Base-by-base conservation (phyloP, 2,888 invertebrate species). In the Aphelenchoides bicaudatus region DNA sequence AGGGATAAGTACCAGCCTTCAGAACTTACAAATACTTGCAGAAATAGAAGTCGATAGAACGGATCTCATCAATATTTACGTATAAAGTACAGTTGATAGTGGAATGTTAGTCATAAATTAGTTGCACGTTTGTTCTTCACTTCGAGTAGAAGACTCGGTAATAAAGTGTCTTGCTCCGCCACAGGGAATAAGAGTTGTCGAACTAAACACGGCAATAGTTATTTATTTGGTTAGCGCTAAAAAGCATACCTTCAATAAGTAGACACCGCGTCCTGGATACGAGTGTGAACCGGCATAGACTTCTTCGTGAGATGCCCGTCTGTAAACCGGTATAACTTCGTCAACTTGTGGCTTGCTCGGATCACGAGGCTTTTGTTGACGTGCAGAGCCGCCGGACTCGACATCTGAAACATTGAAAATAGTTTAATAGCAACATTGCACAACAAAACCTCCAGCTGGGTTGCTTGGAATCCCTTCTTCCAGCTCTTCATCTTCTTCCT, bases 141-240 rank as follows among this genome's bases (percentile, higher is more conserved):
- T 77, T 79, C 57, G 71, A 93, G 81, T 98, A 98, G 81, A 93
- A 98, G 51, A 98, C 93, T 82, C 96, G 87, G 82, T 98, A 99
- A 82, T 96, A 99, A 55, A 99, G 86, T 46, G 92, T 93, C 86
- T 99, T 99, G 72, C 93, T 93, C 76, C 98, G 86, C 96, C 96
- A 98, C 70, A 99, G 84, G 55, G 93, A 94, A 81, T 94, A 99
- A 0, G 94, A 91, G 83, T 99, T 99, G 83, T 99, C 98, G 82
- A 99, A 99, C 83, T n/a, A n/a, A n/a, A n/a, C n/a, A n/a, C n/a
- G n/a, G n/a, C n/a, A n/a, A n/a, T n/a, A n/a, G n/a, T n/a, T n/a
- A n/a, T n/a, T n/a, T n/a, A n/a, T n/a, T n/a, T n/a, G n/a, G n/a
- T n/a, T n/a, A n/a, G n/a, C n/a, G n/a, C n/a, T n/a, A n/a, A n/a